Conservation (phyloP, 2,797 vertebrate species). For the Bryconaethiops microstoma region DNA sequence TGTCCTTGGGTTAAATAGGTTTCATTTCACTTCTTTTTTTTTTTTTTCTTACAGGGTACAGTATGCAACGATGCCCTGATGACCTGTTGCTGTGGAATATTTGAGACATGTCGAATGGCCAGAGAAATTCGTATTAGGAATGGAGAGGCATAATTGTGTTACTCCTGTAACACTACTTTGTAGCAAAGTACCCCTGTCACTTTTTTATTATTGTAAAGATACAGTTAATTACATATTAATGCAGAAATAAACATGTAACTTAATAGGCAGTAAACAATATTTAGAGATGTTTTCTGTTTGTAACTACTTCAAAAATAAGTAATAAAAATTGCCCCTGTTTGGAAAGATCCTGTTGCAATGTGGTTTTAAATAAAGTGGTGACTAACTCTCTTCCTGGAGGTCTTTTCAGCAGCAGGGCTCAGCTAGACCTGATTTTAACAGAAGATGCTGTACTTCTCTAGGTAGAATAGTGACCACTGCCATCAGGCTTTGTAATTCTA, state of each 20-base stretch:
- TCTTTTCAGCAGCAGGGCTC: neutral
- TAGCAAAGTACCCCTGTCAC: conserved; percentile 21
- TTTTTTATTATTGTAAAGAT: conserved; percentile 10
- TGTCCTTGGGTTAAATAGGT: neutral
- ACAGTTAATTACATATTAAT: neutral
- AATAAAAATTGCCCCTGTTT: neutral
- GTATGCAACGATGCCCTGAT: conserved; percentile 80
- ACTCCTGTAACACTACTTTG: conserved; percentile 14
- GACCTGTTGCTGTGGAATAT: conserved; percentile 75
- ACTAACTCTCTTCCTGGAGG: neutral
- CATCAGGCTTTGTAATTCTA: too few species aligned
- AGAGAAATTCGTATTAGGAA: conserved; percentile 82
- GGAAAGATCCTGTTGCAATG: neutral
- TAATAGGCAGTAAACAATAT: neutral
- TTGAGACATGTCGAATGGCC: conserved; percentile 83
- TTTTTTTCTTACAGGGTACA: conserved; percentile 74
- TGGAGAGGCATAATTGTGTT: conserved; percentile 66
- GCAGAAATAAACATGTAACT: neutral
- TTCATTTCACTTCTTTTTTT: neutral
- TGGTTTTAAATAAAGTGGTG: neutral
- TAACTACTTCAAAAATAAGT: neutral
- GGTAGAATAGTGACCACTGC: neutral
- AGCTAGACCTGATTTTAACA: neutral
- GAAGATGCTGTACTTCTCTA: neutral
- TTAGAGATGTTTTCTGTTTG: neutral